A percentile compares a stretch with the other conserved stretches of the same genome.
These are phyloP conservation scores for Ormyrus rosae DNA, from an alignment of 2,888 invertebrate species.

Conservation along the genomic window DNA sequence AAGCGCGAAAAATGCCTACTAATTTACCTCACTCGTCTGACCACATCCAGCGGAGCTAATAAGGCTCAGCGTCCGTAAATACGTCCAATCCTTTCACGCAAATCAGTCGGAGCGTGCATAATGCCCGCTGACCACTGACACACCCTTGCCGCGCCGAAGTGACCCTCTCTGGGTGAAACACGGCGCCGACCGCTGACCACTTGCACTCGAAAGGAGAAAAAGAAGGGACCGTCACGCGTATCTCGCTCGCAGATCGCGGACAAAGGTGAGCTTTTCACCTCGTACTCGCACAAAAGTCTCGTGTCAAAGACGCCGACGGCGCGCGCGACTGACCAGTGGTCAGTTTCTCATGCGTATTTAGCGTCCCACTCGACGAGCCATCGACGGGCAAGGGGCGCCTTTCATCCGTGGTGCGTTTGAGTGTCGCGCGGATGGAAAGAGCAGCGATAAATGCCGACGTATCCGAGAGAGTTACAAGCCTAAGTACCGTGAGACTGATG, in stretches of 20 bases:
- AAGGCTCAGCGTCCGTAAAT: background rate
- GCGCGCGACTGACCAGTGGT: constrained; percentile 70
- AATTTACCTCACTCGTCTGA: constrained; percentile 16
- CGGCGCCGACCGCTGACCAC: constrained; percentile 1
- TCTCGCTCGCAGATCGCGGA: background rate
- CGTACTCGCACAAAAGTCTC: no score
- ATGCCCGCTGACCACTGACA: constrained; percentile 41
- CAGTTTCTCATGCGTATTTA: constrained; percentile 61
- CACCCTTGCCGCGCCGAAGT: background rate
- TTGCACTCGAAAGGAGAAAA: constrained; percentile 19
- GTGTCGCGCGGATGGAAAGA: background rate
- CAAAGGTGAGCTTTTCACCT: constrained; percentile 41
- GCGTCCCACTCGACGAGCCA: background rate
- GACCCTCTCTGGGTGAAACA: background rate
- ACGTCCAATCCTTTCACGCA: constrained; percentile 30
- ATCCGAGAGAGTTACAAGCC: background rate
- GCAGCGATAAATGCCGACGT: constrained; percentile 1
- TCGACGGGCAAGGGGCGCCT: no score
- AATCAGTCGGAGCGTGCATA: constrained; percentile 38
- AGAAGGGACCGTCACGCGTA: background rate
- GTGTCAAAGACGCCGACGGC: constrained; percentile 5
- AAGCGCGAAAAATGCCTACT: constrained; percentile 30
- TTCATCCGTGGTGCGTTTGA: no score
- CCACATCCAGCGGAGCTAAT: constrained; percentile 14
- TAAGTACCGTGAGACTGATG: constrained; percentile 67